Evolutionary conservation across 1,140 invertebrate species (phyloP), one percentile per base, ranked within the genome.

Genomic region (Formica selysi): DNA sequence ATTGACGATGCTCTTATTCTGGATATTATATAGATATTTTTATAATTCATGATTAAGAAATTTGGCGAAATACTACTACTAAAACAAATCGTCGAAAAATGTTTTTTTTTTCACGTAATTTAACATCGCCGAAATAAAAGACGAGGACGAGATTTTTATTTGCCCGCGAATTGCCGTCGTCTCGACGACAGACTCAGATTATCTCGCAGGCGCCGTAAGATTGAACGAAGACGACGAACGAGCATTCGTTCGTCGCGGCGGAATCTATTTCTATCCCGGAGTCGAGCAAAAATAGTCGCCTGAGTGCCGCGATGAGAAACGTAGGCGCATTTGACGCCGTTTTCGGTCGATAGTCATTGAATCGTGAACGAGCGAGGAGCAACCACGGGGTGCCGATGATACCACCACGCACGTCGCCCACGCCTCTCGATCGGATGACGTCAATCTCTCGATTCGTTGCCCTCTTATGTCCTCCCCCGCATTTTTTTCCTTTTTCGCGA

Each of bases 391-490:
- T 79, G 61, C 13, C 11, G 16, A 51, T 51, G 22, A 59, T 44
- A 61, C 68, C 67, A 62, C 26, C 6, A 22, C 22, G 26, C 11
- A 11, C 2, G 22, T 48, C 76, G 74, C 88, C 86, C 73, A 90
- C 86, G 88, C 32, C 16, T 81, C 41, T 65, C 62, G 8, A 59
- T 81, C 22, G 76, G 51, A 36, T 90, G 89, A 90, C 89, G 89
- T 90, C 88, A 90, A 83, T 68, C 76, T 48, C 61, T 44, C 41
- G 88, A 79, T 88, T 74, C 59, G 62, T 71, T 19, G 38, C 62
- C 65, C 85, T 68, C 67, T n/a, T 59, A 41, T 44, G 2, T n/a
- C 54, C 1, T 48, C n/a, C 13, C 0, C 11, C 38, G 79, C 29
- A 11, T 38, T 16, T 36, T 44, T 54, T 61, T 44, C 57, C 32